Conservation (phyloP, 2,113 vertebrate species). For the Leucopsar rothschildi region DNA sequence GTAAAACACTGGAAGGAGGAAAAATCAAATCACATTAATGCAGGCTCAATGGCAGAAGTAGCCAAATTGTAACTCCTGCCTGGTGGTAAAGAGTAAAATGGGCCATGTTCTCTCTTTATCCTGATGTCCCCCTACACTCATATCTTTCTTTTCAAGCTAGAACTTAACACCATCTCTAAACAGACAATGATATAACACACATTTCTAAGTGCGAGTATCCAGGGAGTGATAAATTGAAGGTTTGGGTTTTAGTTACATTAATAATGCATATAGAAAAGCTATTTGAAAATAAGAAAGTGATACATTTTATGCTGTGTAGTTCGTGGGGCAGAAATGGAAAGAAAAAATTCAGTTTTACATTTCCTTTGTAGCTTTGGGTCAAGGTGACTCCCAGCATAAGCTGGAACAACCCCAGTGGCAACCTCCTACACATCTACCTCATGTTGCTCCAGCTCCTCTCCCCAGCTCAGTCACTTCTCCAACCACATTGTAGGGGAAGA, state of each 20-base stretch:
- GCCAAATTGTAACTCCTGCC: not conserved
- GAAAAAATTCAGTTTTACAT: not conserved
- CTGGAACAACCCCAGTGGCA: conserved; percentile 28
- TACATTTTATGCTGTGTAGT: not conserved
- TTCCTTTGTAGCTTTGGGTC: not conserved
- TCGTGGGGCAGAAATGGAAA: conserved; percentile 5
- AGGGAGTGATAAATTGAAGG: conserved; percentile 60
- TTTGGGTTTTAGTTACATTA: conserved; percentile 52
- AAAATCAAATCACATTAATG: not conserved
- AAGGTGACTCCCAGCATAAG: conserved; percentile 23
- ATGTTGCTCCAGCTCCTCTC: conserved; percentile 19
- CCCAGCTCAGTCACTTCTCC: conserved; percentile 5
- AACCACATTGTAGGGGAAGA: not conserved
- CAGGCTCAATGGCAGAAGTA: not conserved
- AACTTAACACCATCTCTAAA: conserved; percentile 53
- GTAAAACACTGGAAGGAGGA: not conserved
- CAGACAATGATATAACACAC: conserved; percentile 43
- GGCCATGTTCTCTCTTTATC: not conserved
- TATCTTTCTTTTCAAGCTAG: not conserved
- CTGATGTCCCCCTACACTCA: not conserved
- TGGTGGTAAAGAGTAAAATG: not conserved
- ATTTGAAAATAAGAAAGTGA: conserved; percentile 44
- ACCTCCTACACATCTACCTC: conserved; percentile 20
- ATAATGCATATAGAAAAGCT: conserved; percentile 49
- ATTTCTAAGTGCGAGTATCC: not conserved